Evolutionary conservation across 2,113 vertebrate genomes (phyloP), one percentile per base, ranked within the genome.

Genomic region (Centropristis striata): DNA sequence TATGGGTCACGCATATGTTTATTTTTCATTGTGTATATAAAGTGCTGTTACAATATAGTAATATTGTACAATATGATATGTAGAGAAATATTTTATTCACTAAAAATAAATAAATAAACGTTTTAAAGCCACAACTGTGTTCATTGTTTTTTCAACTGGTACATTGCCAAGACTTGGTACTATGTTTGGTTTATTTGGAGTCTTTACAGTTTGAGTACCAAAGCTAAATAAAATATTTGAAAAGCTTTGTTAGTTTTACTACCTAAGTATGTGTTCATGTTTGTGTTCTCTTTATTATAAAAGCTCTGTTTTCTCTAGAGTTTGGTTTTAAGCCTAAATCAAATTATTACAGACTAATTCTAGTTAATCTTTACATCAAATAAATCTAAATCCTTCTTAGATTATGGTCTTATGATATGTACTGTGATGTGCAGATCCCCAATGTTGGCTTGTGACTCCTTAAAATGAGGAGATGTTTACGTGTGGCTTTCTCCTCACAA

Each of bases 11-110:
- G 8, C 18, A 51, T n/a, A n/a, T 74, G 58, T 84, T 77, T 83
- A 44, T 88, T 81, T 75, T 86, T 71, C 53, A 70, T 67, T 88
- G 70, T 92, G 67, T 90, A 90, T 83, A 90, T 89, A 83, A 87
- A 81, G 66, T 87, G 57, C 61, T 37, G 66, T 66, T 75, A 59
- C 66, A 36, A 37, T 81, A 73, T 78, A 83, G 37, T 71, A 76
- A 82, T 75, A 37, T 73, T 89, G 76, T 90, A 80, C 44, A 88
- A 89, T 82, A 39, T 84, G 90, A 78, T 87, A 65, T 66, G 47
- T 81, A 85, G 69, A 89, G n/a, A 76, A 44, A 60, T 92, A 89
- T 93, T 92, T 90, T 90, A 93, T 92, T 91, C 78, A 78, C 69
- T 55, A 49, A 84, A 83, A 87, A 86, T 55, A 32, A 11, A 70